Evolutionary conservation across 2,113 vertebrate genomes (phyloP), one percentile per base, ranked within the genome.

Genomic region (Thalassarche chlororhynchos): DNA sequence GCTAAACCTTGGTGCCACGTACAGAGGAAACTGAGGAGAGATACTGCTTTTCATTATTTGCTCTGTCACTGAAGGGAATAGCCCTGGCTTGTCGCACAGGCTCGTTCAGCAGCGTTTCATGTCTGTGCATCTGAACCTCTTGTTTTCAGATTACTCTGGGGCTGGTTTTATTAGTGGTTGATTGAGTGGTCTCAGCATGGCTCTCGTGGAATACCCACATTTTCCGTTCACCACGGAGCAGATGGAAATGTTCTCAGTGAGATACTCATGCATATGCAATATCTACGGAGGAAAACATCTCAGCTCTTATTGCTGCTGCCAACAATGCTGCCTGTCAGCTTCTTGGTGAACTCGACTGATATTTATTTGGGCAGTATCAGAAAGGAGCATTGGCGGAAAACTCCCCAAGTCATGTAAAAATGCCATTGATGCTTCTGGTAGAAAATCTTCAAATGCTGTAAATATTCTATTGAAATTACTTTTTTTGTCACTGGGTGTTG

Each of bases 131-230:
- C 76, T 29, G 66, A 94, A 62, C 90, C 72, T 83, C 75, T 95
- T 89, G 79, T 97, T 93, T 97, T 54, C 85, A 66, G n/a, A 71
- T 95, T 80, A 77, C 85, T 58, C 75, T 28, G 2, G 62, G 71
- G 42, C 60, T 90, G 32, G 29, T 74, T 93, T 94, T 88, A 92
- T 96, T 94, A 92, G 83, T 46, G 79, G 62, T 55, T 90, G 93
- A 94, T 86, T 92, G 97, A 97, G 95, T 89, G 85, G 58, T 81
- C 93, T 92, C 92, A 97, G 93, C 90, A 60, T 54, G 93, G 88
- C 81, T 93, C 79, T 80, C 4, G 8, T 96, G 93, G 93, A 94
- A 92, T 90, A 86, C 71, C 88, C 95, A 76, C 79, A 54, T 90
- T 92, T 93, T 93, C 91, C 1, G 5, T 80, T 90, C 76, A 70